Evolutionary conservation across 2,113 vertebrate genomes (phyloP).

Genomic region (Zapus hudsonius): DNA sequence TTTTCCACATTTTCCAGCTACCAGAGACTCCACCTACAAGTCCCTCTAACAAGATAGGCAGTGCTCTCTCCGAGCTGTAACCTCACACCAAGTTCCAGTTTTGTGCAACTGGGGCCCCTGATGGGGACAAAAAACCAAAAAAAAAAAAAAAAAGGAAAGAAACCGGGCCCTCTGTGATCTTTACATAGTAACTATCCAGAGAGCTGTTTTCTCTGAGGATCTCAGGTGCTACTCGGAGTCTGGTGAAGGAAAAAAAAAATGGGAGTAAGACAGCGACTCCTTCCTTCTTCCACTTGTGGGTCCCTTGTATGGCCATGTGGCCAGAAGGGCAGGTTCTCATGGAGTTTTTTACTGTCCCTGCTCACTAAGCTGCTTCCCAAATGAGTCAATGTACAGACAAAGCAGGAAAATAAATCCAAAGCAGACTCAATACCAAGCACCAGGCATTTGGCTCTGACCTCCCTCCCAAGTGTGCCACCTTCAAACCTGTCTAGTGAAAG

Average conservation of each 20-base stretch:
- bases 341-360: not conserved
- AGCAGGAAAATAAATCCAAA: not conserved
- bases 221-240: not conserved
- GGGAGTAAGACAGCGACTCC: not conserved
- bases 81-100: not conserved
- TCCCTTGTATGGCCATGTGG: not conserved
- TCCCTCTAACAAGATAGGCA: not conserved
- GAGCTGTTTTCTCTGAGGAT: not conserved
- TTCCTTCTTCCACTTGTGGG: not conserved
- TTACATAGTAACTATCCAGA: not conserved
- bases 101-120: not conserved
- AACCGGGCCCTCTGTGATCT: accelerated
- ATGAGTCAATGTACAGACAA: not conserved
- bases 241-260: not conserved
- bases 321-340: not conserved
- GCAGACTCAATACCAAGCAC: not conserved
- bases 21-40: not conserved
- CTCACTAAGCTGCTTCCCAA: not conserved
- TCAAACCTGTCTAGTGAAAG: not conserved
- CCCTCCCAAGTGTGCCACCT: not conserved
- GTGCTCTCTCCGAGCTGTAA: not conserved
- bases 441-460: not conserved
- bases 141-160: not conserved
- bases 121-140: not conserved
- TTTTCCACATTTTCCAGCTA: not conserved